Conservation (phyloP, 2,888 invertebrate genomes). For the Pristionchus exspectatus region DNA sequence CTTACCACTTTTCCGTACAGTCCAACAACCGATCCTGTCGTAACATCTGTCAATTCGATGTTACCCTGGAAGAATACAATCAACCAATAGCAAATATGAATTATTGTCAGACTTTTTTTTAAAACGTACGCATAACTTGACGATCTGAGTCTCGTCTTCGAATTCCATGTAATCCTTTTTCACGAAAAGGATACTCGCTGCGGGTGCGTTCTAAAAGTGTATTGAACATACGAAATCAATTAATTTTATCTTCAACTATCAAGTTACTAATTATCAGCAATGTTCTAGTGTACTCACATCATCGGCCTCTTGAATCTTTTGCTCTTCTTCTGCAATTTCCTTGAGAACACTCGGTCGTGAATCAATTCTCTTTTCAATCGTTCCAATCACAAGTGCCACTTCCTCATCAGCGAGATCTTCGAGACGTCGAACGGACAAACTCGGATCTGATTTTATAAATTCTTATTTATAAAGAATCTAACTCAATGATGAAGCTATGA, state of each 20-base stretch:
- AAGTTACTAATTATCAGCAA: not conserved
- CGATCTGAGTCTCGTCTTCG: constrained; percentile 52
- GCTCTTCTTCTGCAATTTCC: constrained; percentile 47
- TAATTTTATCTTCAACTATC: not conserved
- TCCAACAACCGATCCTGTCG: constrained; percentile 46
- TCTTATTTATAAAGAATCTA: not conserved
- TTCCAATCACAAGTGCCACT: constrained; percentile 64
- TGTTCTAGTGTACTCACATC: not conserved
- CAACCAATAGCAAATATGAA: not conserved
- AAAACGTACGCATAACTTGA: constrained; percentile 24
- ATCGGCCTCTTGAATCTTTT: not conserved
- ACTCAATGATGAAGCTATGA: not conserved
- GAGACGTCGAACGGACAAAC: constrained; percentile 52
- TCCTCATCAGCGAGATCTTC: constrained; percentile 59
- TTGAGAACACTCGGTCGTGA: constrained; percentile 65
- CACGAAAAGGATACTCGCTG: not conserved
- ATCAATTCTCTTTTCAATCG: constrained; percentile 63
- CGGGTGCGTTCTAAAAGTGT: constrained; percentile 5
- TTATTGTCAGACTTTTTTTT: not conserved
- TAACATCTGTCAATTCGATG: constrained; percentile 11
- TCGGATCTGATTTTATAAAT: constrained; percentile 55
- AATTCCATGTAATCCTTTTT: constrained; percentile 37
- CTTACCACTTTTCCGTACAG: constrained; percentile 37
- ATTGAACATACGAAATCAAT: not conserved
- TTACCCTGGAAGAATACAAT: constrained; percentile 22